Conservation (phyloP, 2,888 invertebrate species). For the Pseudococcus viburni region DNA sequence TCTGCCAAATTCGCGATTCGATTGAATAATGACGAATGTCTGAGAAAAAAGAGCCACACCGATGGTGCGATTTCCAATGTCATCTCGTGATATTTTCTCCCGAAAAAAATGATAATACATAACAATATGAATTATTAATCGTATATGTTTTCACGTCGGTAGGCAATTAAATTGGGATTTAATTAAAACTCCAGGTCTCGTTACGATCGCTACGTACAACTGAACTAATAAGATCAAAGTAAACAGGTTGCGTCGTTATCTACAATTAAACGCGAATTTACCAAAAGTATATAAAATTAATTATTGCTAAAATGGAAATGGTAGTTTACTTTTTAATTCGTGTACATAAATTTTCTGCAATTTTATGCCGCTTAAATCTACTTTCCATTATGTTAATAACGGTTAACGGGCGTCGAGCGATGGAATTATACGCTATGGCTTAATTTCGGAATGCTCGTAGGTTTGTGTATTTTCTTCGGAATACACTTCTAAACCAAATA, state of each 20-base stretch:
- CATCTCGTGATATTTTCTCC: neutral
- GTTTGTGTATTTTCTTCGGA: neutral
- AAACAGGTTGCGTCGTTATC: constrained; percentile 46
- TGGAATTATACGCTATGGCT: constrained; percentile 32
- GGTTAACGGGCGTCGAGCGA: neutral
- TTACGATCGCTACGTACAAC: neutral
- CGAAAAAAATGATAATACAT: constrained; percentile 9
- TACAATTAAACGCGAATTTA: constrained; percentile 25
- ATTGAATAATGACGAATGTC: neutral
- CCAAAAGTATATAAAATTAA: constrained; percentile 22
- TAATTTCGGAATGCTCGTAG: neutral
- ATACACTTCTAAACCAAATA: neutral
- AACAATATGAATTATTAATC: neutral
- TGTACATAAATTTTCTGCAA: constrained; percentile 41
- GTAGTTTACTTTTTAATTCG: constrained; percentile 13
- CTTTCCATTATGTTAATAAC: constrained; percentile 50
- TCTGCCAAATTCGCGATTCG: neutral
- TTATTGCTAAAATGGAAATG: constrained; percentile 48
- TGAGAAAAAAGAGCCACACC: too few species aligned
- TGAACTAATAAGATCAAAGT: constrained; percentile 29
- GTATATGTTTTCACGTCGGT: neutral
- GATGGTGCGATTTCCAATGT: neutral
- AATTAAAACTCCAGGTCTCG: constrained; percentile 18
- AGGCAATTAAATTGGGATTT: constrained; percentile 42
- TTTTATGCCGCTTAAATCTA: constrained; percentile 39